These are phyloP conservation scores for Bombylius discolor DNA, from an alignment of 2,888 invertebrate species.

Conservation along the genomic window DNA sequence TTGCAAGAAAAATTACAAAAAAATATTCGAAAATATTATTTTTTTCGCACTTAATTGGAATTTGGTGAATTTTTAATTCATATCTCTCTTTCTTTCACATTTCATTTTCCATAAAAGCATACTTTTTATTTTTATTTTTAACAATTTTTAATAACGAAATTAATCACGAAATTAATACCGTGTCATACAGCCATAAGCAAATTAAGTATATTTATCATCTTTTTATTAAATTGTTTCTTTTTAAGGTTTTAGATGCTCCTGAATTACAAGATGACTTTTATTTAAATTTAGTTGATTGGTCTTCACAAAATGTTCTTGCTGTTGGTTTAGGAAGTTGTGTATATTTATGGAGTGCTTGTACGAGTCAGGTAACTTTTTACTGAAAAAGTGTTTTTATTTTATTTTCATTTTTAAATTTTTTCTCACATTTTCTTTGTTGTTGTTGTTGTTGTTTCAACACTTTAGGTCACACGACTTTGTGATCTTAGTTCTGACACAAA, in stretches of 20 bases:
- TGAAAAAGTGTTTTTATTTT: not conserved
- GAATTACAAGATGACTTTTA: slow-evolving; percentile 87
- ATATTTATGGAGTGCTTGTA: slow-evolving; percentile 97
- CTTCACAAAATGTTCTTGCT: slow-evolving; percentile 94
- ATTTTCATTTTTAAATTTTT: not conserved
- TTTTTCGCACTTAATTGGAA: too few species aligned
- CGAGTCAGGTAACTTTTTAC: slow-evolving; percentile 59
- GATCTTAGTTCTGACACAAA: slow-evolving; percentile 88
- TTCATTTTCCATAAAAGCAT: too few species aligned
- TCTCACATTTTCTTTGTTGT: too few species aligned
- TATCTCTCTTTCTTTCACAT: too few species aligned
- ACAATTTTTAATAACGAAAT: too few species aligned
- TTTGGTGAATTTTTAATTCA: too few species aligned
- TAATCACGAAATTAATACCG: too few species aligned
- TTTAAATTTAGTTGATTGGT: slow-evolving; percentile 98
- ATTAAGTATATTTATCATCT: too few species aligned
- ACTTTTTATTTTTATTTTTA: too few species aligned
- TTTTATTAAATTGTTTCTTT: not conserved
- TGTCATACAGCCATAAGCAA: too few species aligned
- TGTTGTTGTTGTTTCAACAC: not conserved
- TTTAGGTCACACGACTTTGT: slow-evolving; percentile 79
- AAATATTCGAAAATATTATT: too few species aligned
- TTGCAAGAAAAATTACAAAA: too few species aligned
- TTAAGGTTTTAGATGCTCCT: slow-evolving; percentile 31
- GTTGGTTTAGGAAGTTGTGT: slow-evolving; percentile 97